Conservation (phyloP, 2,797 vertebrate genomes). For the Urophycis tenuis region DNA sequence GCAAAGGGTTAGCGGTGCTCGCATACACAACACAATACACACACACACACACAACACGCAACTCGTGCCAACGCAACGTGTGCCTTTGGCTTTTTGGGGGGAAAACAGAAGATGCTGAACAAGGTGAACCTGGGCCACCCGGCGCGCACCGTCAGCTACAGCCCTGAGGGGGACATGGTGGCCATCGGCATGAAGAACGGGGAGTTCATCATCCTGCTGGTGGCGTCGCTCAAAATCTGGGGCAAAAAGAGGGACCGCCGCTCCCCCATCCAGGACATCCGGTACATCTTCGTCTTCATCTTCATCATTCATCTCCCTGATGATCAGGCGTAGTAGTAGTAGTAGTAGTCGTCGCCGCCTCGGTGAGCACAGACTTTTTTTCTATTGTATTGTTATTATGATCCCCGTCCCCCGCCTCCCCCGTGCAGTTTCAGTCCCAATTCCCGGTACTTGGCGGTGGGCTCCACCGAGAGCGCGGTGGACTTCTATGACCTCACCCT, state of each 20-base stretch:
- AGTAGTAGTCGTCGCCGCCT: too few relatives aligned
- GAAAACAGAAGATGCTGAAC: constrained; percentile 90
- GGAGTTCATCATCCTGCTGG: constrained; percentile 94
- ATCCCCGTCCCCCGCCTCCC: neutral
- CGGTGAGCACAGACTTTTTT: neutral
- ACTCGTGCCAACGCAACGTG: neutral
- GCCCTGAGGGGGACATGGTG: constrained; percentile 95
- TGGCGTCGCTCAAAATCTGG: constrained; percentile 96
- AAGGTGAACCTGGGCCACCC: constrained; percentile 92
- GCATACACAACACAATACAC: too few relatives aligned
- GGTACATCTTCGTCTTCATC: constrained; percentile 58
- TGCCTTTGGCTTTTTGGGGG: constrained; percentile 18
- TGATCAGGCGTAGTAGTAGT: too few relatives aligned
- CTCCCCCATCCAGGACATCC: constrained; percentile 90
- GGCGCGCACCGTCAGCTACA: constrained; percentile 87
- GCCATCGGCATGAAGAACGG: constrained; percentile 98
- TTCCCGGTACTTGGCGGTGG: constrained; percentile 89
- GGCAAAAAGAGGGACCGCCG: constrained; percentile 93
- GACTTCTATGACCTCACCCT: constrained; percentile 90
- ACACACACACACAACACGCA: neutral
- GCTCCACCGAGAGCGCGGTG: constrained; percentile 89
- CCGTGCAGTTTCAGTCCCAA: constrained; percentile 87
- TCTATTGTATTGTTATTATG: neutral
- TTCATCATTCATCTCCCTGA: too few relatives aligned
- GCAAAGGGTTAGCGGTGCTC: too few relatives aligned